A percentile compares a stretch with the other conserved stretches of the same genome.
These are phyloP conservation scores for Caenorhabditis wallacei DNA, from an alignment of 2,888 invertebrate genomes.

Conservation along the genomic window DNA sequence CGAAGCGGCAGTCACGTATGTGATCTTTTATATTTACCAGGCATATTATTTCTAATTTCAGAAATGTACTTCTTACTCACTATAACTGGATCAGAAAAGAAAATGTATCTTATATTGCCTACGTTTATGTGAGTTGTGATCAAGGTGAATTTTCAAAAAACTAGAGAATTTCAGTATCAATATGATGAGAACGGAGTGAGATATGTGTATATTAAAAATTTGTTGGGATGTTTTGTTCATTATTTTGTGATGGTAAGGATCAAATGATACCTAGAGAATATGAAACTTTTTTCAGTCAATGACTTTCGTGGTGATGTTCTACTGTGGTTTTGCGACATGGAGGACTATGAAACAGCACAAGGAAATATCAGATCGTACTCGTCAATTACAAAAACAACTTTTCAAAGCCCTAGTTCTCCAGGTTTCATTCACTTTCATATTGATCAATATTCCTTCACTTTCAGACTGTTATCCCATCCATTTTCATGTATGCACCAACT, in stretches of 20 bases:
- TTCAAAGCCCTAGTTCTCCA: constrained; percentile 49
- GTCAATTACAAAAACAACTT: constrained; percentile 37
- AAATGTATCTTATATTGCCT: constrained; percentile 56
- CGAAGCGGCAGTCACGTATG: constrained; percentile 49
- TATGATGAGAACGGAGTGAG: constrained; percentile 43
- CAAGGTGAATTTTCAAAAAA: neutral
- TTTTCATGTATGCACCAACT: constrained; percentile 58
- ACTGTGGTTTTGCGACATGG: constrained; percentile 27
- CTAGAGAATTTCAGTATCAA: constrained; percentile 28
- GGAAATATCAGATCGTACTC: constrained; percentile 19
- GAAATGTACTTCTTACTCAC: constrained; percentile 40
- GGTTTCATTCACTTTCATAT: constrained; percentile 14
- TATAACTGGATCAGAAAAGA: constrained; percentile 45
- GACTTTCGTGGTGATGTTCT: constrained; percentile 30
- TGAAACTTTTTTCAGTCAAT: constrained; percentile 10
- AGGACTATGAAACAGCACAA: neutral
- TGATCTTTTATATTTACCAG: neutral
- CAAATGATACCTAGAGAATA: no score
- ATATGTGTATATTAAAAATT: constrained; percentile 44
- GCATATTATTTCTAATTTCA: neutral
- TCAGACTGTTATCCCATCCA: constrained; percentile 37
- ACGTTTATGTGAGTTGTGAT: constrained; percentile 41
- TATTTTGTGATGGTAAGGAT: constrained; percentile 48
- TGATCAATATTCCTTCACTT: neutral
- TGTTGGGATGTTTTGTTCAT: constrained; percentile 54